Conservation (phyloP, 2,797 vertebrate species). For the Tragelaphus oryx region DNA sequence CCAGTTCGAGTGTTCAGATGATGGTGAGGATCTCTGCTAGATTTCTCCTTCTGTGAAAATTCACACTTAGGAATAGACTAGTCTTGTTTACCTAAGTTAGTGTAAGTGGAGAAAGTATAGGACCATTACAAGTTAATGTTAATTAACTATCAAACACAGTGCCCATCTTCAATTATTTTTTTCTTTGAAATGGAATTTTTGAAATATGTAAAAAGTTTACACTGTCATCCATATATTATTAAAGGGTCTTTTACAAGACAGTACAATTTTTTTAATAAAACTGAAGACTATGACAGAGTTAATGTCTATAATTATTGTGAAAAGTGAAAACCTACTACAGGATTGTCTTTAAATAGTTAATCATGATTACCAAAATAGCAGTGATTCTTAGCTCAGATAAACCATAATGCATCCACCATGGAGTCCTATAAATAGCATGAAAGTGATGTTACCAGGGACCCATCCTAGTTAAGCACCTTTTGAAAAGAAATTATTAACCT, state of each 20-base stretch:
- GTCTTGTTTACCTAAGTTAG: conserved; percentile 66
- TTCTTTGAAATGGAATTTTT: conserved; percentile 54
- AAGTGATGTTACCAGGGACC: background rate
- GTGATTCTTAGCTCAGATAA: background rate
- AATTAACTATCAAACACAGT: conserved; percentile 51
- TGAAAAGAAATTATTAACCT: background rate
- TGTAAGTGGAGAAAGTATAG: conserved; percentile 63
- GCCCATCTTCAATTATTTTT: conserved; percentile 39
- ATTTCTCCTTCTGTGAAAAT: conserved; percentile 76
- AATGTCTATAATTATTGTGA: background rate
- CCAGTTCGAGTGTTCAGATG: conserved; percentile 84
- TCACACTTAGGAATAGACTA: conserved; percentile 74
- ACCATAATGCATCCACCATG: background rate
- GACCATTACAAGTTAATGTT: conserved; percentile 45
- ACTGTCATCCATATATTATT: background rate
- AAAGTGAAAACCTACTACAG: background rate
- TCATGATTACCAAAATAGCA: background rate
- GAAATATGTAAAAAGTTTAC: conserved; percentile 26
- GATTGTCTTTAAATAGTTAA: background rate
- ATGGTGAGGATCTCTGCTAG: conserved; percentile 85
- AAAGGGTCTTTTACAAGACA: background rate
- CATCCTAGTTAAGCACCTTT: background rate
- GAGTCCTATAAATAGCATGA: background rate
- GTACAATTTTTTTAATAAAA: background rate
- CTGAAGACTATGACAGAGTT: background rate